phyloP scores from a whole-genome alignment of 2,888 invertebrate species.

The Empis stercorea region DNA sequence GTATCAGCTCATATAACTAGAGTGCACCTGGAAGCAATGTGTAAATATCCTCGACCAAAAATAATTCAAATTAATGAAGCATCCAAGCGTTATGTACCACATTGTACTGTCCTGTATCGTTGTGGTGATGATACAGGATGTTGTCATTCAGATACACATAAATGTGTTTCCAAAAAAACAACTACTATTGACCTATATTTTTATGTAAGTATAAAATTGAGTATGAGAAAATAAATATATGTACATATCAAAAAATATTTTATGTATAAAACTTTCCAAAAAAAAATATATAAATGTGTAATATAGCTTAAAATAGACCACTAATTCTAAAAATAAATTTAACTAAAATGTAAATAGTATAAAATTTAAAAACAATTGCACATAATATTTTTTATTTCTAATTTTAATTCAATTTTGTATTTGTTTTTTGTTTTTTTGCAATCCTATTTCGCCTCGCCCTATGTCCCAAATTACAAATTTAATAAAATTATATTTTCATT shows the following conservation, averaged over 20 bases:
- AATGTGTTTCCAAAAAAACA: constrained; percentile 61
- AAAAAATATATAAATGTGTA: too few species aligned
- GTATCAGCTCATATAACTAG: constrained; percentile 18
- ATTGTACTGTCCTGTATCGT: constrained; percentile 72
- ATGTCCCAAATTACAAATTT: too few species aligned
- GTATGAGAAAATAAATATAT: not conserved
- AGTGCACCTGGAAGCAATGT: constrained; percentile 21
- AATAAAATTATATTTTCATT: too few species aligned
- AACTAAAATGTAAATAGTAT: too few species aligned
- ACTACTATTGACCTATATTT: constrained; percentile 25
- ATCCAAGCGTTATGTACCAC: constrained; percentile 64
- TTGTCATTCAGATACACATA: constrained; percentile 54
- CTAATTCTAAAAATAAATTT: too few species aligned
- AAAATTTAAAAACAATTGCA: too few species aligned
- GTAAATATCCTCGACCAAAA: constrained; percentile 24
- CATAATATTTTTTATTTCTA: too few species aligned
- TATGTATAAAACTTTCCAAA: too few species aligned
- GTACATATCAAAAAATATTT: not conserved
- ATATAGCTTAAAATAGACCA: not conserved
- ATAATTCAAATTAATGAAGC: constrained; percentile 26
- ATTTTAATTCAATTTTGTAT: too few species aligned
- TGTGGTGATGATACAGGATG: constrained; percentile 81
- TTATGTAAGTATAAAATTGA: constrained; percentile 20
- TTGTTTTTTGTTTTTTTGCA: too few species aligned
- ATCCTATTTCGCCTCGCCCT: too few species aligned